Evolutionary conservation across 2,797 vertebrate species (phyloP), one percentile per base, ranked within the genome.

Genomic region (Luscinia luscinia): DNA sequence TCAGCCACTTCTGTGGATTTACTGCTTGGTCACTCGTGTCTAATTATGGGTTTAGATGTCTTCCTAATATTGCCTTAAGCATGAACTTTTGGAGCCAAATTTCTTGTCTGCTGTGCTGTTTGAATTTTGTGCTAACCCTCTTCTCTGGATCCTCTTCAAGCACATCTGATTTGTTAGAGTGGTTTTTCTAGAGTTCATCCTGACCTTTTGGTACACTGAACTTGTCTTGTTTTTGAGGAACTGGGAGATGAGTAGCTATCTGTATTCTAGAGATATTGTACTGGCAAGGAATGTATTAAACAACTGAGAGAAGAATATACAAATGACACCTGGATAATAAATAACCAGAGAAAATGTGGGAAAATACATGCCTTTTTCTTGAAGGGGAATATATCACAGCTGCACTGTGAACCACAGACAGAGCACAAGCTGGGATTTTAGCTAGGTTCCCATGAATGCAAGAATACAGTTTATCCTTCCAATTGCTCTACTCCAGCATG

Each of bases 251-350:
- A 54, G 43, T 55, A 86, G 36, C 36, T 87, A 41, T 72, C 66
- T 79, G 59, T 87, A 84, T 89, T 93, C 86, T 48, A 89, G 83
- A 81, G 80, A 54, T 15, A 28, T 36, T 75, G 18, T 72, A 30
- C 57, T 87, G 75, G 80, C 88, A 92, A 87, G 80, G 67, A 74
- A 88, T 38, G 32, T 41, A 52, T 58, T 70, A 92, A 94, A 76
- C 32, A 3, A 78, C 61, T 36, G 62, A 92, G 54, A 59, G 82
- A 90, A 93, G 63, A 91, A 89, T 54, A 91, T 61, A 61, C 7
- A 89, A 84, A 59, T 90, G 83, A 30, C 80, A 92, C 85, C 90
- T 96, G 75, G 73, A 48, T 89, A 95, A 92, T 93, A 93, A 94
- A 84, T 74, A 94, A 76, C 51, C 9, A 52, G 38, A 14, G 38